These are phyloP conservation scores for Monochamus saltuarius DNA, from an alignment of 1,140 invertebrate species.

Conservation along the genomic window DNA sequence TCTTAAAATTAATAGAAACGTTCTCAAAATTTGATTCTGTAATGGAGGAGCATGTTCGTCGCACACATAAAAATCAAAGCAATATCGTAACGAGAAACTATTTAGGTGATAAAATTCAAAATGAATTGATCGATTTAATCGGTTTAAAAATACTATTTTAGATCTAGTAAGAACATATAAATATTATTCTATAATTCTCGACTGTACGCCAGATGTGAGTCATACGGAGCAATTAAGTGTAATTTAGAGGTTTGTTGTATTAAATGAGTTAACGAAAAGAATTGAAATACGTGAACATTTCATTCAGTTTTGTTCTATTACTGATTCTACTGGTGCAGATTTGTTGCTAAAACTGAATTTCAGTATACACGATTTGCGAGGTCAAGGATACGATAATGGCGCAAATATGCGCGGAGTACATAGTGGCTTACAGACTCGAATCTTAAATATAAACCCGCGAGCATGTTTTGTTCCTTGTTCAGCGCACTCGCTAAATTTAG, in stretches of 20 bases:
- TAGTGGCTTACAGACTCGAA: slow-evolving; percentile 28
- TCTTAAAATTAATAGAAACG: slow-evolving; percentile 39
- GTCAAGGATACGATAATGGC: slow-evolving; percentile 47
- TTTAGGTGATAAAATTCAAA: slow-evolving; percentile 33
- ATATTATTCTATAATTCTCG: slow-evolving; percentile 28
- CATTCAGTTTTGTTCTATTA: slow-evolving; percentile 20
- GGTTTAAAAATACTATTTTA: slow-evolving; percentile 1
- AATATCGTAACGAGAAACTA: slow-evolving; percentile 22
- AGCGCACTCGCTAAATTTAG: slow-evolving; percentile 27
- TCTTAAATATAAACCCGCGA: slow-evolving; percentile 30
- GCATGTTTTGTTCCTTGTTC: slow-evolving; percentile 35
- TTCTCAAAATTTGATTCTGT: slow-evolving; percentile 39
- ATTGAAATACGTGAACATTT: slow-evolving; percentile 19
- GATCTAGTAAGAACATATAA: slow-evolving; percentile 6
- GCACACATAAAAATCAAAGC: background rate
- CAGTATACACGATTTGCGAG: slow-evolving; percentile 37
- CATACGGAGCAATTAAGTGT: slow-evolving; percentile 27
- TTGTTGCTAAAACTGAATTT: slow-evolving; percentile 13
- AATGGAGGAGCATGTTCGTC: slow-evolving; percentile 33
- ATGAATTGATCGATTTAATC: slow-evolving; percentile 33
- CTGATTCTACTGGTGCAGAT: slow-evolving; percentile 21
- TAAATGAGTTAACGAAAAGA: slow-evolving; percentile 19
- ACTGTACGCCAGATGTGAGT: slow-evolving; percentile 28
- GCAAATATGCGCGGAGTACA: slow-evolving; percentile 40
- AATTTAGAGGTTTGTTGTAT: slow-evolving; percentile 10